These are phyloP conservation scores for Heliconius hermathena DNA, from an alignment of 1,140 invertebrate species.

Conservation along the genomic window DNA sequence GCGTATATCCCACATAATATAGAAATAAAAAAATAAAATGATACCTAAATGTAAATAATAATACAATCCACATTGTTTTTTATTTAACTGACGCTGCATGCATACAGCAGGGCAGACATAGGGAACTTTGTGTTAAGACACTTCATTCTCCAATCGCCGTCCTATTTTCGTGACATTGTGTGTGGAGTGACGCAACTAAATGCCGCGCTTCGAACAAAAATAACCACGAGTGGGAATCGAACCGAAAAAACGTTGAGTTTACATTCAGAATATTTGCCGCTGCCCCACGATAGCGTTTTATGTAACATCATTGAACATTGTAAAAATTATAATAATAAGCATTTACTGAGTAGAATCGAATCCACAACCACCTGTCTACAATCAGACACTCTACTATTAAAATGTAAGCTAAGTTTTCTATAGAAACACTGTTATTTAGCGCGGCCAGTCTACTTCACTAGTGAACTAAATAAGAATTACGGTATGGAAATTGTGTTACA, in stretches of 20 bases:
- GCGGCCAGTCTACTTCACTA: slow-evolving; percentile 5
- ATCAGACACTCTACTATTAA: background rate
- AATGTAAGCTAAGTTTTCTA: background rate
- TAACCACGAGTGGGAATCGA: background rate
- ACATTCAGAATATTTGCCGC: too few species aligned
- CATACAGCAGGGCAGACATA: background rate
- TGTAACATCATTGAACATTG: too few species aligned
- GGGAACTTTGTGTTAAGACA: background rate
- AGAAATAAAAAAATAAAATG: too few species aligned
- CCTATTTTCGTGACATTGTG: background rate
- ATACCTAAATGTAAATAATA: too few species aligned
- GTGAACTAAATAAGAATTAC: slow-evolving; percentile 2
- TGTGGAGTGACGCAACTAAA: background rate
- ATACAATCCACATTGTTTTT: background rate
- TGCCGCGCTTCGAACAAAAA: background rate
- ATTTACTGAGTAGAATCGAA: background rate
- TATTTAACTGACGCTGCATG: background rate
- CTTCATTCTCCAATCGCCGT: background rate
- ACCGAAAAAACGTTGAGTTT: too few species aligned
- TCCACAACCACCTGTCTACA: background rate
- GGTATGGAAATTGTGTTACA: slow-evolving; percentile 11
- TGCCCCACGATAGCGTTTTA: too few species aligned
- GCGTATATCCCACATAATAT: too few species aligned
- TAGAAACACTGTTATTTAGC: slow-evolving; percentile 6
- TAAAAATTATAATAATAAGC: too few species aligned